Base-by-base conservation (phyloP, 2,113 vertebrate genomes). In the Elgaria multicarinata region DNA sequence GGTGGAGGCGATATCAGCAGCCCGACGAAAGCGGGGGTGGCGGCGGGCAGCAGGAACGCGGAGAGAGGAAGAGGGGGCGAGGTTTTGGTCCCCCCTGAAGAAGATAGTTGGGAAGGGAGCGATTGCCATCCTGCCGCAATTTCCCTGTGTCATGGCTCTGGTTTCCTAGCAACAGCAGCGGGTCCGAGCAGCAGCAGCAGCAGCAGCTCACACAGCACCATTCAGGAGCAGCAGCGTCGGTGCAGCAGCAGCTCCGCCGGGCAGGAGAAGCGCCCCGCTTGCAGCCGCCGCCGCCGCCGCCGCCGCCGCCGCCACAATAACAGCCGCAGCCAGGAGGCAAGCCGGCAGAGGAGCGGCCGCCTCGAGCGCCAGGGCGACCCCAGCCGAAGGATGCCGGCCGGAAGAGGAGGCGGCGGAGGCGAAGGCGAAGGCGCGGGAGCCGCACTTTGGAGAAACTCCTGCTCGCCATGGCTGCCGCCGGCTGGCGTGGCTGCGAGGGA, bases 101-200 rank as follows among this genome's bases (percentile, higher is more conserved):
- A 31, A 83, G 72, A 1, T 69, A 83, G 89, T 83, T 87, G 77
- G 94, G 91, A 93, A 77, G 94, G 95, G 64, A 94, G 91, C 90
- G 87, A 92, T 93, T 94, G 96, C 95, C 95, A 92, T 89, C 96
- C 96, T 96, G 95, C 97, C 82, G 96, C 96, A 94, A 94, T 96
- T 96, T 96, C 91, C 94, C 95, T 94, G 95, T 96, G 96, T 96
- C 95, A 96, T 95, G 93, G 95, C 96, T 97, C 95, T 94, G 79
- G 97, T 97, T 89, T 96, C 97, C 96, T 97, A 97, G 97, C 97
- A 97, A 97, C 97, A 84, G 96, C 95, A 86, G 84, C 94, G 88
- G 87, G 96, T 94, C 96, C 95, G 92, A 94, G 94, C 87, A 93
- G 94, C 92, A 86, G 86, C 93, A 86, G 89, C 90, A 8, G 58